Percentiles rank a stretch among this genome's conserved stretches.
phyloP scores from a whole-genome alignment of 2,797 vertebrate species.

The Catharus ustulatus region DNA sequence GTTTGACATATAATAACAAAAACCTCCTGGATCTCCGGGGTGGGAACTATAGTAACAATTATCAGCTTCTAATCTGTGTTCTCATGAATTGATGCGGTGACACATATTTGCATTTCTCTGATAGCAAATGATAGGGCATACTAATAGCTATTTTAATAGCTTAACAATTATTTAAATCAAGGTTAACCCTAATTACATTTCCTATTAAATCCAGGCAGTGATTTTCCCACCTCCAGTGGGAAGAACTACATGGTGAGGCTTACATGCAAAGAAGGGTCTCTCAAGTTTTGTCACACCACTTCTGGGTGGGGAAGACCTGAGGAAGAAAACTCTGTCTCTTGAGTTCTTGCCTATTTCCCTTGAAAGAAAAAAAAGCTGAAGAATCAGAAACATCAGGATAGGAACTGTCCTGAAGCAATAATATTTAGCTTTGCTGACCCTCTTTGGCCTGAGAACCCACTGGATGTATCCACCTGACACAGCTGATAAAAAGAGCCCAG shows the following conservation, averaged over 20 bases:
- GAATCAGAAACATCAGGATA: background rate
- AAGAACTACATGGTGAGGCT: background rate
- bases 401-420: background rate
- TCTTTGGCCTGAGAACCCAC: background rate
- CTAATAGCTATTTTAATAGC: constrained; percentile 29
- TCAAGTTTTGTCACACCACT: background rate
- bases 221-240: background rate
- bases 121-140: constrained; percentile 39
- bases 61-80: background rate
- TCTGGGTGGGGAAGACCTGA: background rate
- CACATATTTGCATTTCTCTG: constrained; percentile 45
- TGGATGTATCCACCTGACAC: background rate
- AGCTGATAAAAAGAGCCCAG: background rate
- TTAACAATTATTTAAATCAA: constrained; percentile 42
- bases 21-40: background rate
- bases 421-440: background rate
- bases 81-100: background rate
- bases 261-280: background rate
- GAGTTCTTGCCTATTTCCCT: background rate
- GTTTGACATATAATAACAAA: background rate
- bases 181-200: constrained; percentile 30
- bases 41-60: background rate
- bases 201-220: background rate
- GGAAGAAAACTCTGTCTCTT: background rate
- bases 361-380: background rate